phyloP scores from a whole-genome alignment of 2,888 invertebrate genomes.

The Agriotes lineatus region DNA sequence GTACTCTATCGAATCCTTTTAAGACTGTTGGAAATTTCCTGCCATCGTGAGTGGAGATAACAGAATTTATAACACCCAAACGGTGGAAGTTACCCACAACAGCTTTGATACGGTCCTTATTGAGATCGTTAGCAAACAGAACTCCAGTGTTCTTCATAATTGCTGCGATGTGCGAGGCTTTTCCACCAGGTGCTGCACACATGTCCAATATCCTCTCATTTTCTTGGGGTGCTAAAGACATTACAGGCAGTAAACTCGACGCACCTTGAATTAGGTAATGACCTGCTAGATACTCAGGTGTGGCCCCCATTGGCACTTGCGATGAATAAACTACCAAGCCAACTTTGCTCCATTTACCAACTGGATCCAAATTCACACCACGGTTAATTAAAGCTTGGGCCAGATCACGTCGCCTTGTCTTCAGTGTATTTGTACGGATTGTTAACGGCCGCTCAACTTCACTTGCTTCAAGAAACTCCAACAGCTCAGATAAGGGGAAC shows the following conservation, averaged over 20 bases:
- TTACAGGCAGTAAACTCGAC: slow-evolving; percentile 96
- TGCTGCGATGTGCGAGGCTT: slow-evolving; percentile 97
- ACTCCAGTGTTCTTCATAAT: slow-evolving; percentile 99
- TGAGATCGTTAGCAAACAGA: slow-evolving; percentile 96
- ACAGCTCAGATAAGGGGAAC: slow-evolving; percentile 86
- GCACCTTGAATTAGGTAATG: slow-evolving; percentile 98
- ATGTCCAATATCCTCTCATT: slow-evolving; percentile 95
- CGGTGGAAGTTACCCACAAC: slow-evolving; percentile 97
- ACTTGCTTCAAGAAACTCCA: slow-evolving; percentile 96
- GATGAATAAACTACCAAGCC: slow-evolving; percentile 97
- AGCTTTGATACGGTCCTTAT: slow-evolving; percentile 89
- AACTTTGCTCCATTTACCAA: slow-evolving; percentile 99
- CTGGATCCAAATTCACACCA: slow-evolving; percentile 97
- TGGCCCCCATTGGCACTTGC: slow-evolving; percentile 97
- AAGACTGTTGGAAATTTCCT: slow-evolving; percentile 83
- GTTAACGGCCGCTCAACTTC: slow-evolving; percentile 96
- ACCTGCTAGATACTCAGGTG: slow-evolving; percentile 98
- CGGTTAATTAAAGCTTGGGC: slow-evolving; percentile 95
- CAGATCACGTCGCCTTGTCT: slow-evolving; percentile 90
- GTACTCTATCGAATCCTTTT: slow-evolving; percentile 93
- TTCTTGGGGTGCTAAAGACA: slow-evolving; percentile 97
- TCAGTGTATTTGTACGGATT: slow-evolving; percentile 95
- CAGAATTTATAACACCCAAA: slow-evolving; percentile 93
- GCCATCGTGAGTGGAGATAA: slow-evolving; percentile 92
- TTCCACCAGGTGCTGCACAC: slow-evolving; percentile 99